Percentiles rank a stretch among this genome's conserved stretches.
phyloP scores from a whole-genome alignment of 2,113 vertebrate genomes.

The Burhinus bistriatus region DNA sequence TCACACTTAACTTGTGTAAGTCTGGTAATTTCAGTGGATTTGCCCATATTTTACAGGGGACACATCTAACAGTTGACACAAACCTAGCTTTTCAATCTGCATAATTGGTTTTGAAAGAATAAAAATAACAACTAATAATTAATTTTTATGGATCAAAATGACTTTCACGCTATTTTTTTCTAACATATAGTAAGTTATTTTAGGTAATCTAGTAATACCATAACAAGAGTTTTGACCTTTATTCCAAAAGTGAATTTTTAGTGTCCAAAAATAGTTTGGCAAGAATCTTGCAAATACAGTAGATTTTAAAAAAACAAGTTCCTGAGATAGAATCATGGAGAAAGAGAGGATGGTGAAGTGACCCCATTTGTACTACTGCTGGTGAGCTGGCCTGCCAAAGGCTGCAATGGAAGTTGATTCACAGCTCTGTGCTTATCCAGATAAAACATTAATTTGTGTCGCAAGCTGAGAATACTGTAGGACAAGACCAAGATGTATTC shows the following conservation, averaged over 20 bases:
- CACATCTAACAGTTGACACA: neutral
- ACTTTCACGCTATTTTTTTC: neutral
- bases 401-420: neutral
- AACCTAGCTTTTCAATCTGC: neutral
- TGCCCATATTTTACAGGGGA: neutral
- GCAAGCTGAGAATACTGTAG: neutral
- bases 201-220: neutral
- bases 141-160: neutral
- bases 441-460: neutral
- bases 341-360: neutral
- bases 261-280: neutral
- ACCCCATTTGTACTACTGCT: neutral
- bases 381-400: neutral
- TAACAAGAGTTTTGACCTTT: neutral
- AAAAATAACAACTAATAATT: neutral
- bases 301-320: neutral
- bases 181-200: neutral
- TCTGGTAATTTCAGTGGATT: neutral
- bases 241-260: neutral
- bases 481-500: neutral
- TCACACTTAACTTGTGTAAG: neutral
- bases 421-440: neutral
- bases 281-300: neutral
- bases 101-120: constrained; percentile 9
- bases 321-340: neutral